Base-by-base conservation (phyloP, 2,797 vertebrate genomes). In the Alauda arvensis region DNA sequence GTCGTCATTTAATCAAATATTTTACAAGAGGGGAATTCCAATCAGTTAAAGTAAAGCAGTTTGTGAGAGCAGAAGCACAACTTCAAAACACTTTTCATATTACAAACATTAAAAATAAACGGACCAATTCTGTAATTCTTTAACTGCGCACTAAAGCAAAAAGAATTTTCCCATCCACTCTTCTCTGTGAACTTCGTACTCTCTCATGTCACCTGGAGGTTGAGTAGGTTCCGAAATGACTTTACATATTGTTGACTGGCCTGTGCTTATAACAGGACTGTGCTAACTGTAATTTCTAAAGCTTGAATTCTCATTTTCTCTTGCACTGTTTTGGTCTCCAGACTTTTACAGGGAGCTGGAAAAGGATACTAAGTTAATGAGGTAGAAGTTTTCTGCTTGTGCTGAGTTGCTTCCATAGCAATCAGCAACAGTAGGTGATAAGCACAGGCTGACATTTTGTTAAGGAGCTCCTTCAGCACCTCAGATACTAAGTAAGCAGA, bases 231-330 rank as follows among this genome's bases (percentile, higher is more conserved):
- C 26, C 39, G 42, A 39, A 77, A 10, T 8, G 4, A n/a, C 21
- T 71, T 29, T 14, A 34, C 6, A 2, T 26, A 8, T 24, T 75
- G n/a, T 43, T 57, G 29, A 29, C 13, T 49, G 45, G 24, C 7
- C 15, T 51, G 25, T 39, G 31, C 17, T 72, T 5, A 0, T 40
- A 71, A 14, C 1, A 60, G 14, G 3, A 15, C 18, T 33, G 4
- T 55, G 18, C 14, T 70, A 56, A 25, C 11, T 53, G 5, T 18
- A 24, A 17, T 46, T 29, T 6, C 20, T 42, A 37, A 42, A 21
- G 20, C n/a, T 37, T 62, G 43, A 83, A 37, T 3, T 59, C 52
- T 6, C 1, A 0, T 75, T 68, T 84, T 79, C 26, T 77, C 23
- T 18, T 52, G 13, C 20, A 34, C 3, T 37, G 12, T 39, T 76